A percentile compares a stretch with the other conserved stretches of the same genome.
phyloP scores from a whole-genome alignment of 2,797 vertebrate species.

The Anguilla pacifica region DNA sequence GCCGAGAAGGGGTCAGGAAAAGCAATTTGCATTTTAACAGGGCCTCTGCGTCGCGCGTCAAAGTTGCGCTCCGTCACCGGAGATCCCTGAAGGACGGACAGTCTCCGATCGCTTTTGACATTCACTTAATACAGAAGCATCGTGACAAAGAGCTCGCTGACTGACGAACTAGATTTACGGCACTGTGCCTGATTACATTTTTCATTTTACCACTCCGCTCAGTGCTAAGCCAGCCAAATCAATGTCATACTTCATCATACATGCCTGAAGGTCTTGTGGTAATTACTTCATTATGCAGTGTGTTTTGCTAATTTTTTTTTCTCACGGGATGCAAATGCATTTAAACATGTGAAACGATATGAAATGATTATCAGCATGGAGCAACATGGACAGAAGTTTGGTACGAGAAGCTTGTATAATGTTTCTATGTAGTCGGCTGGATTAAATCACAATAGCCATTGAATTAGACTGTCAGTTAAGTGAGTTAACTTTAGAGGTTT shows the following conservation, averaged over 20 bases:
- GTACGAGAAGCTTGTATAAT: not conserved
- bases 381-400: not conserved
- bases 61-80: constrained; percentile 36
- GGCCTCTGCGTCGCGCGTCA: constrained; percentile 37
- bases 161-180: constrained; percentile 38
- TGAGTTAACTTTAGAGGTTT: too few relatives aligned
- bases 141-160: constrained; percentile 21
- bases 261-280: not conserved
- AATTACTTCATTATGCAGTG: not conserved
- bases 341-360: not conserved
- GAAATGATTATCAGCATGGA: not conserved
- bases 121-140: constrained; percentile 53
- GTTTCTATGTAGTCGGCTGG: not conserved
- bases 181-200: constrained; percentile 24
- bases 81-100: constrained; percentile 54
- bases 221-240: constrained; percentile 11
- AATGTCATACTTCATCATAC: constrained; percentile 5
- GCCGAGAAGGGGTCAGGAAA: constrained; percentile 53
- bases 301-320: constrained; percentile 34
- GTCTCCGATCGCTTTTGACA: constrained; percentile 53
- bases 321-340: not conserved
- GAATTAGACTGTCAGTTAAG: not conserved
- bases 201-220: constrained; percentile 4
- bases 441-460: not conserved
- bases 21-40: constrained; percentile 64